Evolutionary conservation across 2,888 invertebrate species (phyloP).

Genomic region (Sminthurides aquaticus): DNA sequence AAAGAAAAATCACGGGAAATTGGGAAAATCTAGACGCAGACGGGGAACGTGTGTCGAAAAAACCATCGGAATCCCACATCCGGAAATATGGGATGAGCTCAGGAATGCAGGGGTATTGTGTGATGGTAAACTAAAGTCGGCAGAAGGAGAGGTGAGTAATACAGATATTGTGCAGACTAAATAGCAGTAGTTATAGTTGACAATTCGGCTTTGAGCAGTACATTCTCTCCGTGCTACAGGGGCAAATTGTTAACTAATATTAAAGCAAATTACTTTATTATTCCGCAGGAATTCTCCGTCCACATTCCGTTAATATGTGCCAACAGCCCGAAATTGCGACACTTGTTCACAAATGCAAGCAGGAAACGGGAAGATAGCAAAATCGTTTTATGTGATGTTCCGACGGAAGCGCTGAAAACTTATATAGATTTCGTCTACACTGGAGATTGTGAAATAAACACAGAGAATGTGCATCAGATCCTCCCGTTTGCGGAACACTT

Average conservation of each 20-base stretch:
- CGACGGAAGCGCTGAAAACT: constrained; percentile 52
- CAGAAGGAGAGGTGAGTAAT: constrained; percentile 51
- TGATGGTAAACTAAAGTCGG: constrained; percentile 62
- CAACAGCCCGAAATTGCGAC: constrained; percentile 66
- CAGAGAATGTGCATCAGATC: constrained; percentile 62
- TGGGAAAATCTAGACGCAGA: constrained; percentile 9
- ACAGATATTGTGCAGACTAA: neutral
- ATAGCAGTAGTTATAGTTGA: neutral
- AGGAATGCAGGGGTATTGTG: constrained; percentile 47
- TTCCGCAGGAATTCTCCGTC: constrained; percentile 51
- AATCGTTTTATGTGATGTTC: constrained; percentile 39
- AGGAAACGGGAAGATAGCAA: constrained; percentile 48
- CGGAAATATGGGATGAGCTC: constrained; percentile 20
- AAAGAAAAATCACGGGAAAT: constrained; percentile 4
- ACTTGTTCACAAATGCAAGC: constrained; percentile 62
- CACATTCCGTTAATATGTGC: constrained; percentile 65
- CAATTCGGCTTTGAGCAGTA: too few relatives aligned
- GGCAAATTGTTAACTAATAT: too few relatives aligned
- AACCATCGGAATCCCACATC: constrained; percentile 12
- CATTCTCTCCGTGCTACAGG: too few relatives aligned
- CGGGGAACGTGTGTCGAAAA: constrained; percentile 15
- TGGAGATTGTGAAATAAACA: constrained; percentile 58
- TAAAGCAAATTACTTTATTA: too few relatives aligned
- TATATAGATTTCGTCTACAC: constrained; percentile 71
- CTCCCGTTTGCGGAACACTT: constrained; percentile 65